phyloP scores from a whole-genome alignment of 2,888 invertebrate genomes.

The Drosophila histrio region DNA sequence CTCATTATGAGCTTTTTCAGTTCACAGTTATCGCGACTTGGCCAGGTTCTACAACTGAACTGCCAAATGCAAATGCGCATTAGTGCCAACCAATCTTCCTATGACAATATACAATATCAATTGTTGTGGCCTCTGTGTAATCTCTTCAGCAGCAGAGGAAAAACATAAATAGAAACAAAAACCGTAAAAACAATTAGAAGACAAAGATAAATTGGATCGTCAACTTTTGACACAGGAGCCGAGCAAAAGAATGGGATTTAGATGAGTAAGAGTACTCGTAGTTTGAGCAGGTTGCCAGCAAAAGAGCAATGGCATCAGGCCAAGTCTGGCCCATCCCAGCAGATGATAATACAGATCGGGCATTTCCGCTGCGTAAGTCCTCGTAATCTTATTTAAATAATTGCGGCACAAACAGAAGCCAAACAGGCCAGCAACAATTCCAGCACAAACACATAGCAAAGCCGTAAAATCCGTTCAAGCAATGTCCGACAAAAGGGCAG shows the following conservation, averaged over 20 bases:
- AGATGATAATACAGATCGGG: slow-evolving; percentile 50
- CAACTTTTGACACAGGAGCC: slow-evolving; percentile 40
- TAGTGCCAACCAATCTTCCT: slow-evolving; percentile 16
- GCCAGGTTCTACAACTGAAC: background rate
- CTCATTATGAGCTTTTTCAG: background rate
- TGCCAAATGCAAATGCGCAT: slow-evolving; percentile 39
- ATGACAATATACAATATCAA: background rate
- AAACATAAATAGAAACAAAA: background rate
- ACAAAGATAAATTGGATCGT: slow-evolving; percentile 40
- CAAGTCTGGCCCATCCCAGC: slow-evolving; percentile 8
- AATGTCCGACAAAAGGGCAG: slow-evolving; percentile 23
- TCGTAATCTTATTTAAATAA: slow-evolving; percentile 79
- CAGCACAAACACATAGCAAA: slow-evolving; percentile 35
- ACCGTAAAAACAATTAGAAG: slow-evolving; percentile 33
- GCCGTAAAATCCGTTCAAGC: slow-evolving; percentile 33
- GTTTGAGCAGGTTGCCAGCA: slow-evolving; percentile 18
- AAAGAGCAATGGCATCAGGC: slow-evolving; percentile 39
- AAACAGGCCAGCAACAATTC: slow-evolving; percentile 14
- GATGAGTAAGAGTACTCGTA: background rate
- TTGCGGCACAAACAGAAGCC: slow-evolving; percentile 62
- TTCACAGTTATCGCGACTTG: background rate
- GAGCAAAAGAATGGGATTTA: background rate
- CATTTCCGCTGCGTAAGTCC: slow-evolving; percentile 71
- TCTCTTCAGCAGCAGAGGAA: slow-evolving; percentile 1
- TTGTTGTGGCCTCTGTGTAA: slow-evolving; percentile 16